Evolutionary conservation across 64 coral and sea anemone species (phyloP).

Genomic region (Cladopsammia gracilis): DNA sequence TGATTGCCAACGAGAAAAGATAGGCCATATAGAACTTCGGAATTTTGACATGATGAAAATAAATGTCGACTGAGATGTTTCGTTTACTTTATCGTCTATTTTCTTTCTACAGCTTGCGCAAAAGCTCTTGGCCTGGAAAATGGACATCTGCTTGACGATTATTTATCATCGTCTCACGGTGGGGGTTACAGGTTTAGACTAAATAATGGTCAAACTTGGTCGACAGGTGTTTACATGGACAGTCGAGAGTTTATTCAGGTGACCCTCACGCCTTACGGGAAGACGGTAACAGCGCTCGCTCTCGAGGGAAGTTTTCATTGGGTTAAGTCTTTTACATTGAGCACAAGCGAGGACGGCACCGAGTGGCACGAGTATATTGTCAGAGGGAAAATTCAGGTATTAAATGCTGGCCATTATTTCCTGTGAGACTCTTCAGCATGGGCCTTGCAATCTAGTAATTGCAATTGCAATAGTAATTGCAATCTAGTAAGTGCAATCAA

Average conservation of each 20-base stretch:
- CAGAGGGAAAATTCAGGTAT: background rate
- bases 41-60: no score
- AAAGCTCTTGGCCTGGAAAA: slow-evolving; percentile 3
- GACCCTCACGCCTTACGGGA: background rate
- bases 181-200: background rate
- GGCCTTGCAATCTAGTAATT: no score
- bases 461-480: no score
- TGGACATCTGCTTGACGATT: background rate
- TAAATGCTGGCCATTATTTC: background rate
- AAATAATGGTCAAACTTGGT: background rate
- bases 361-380: background rate
- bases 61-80: no score
- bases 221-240: background rate
- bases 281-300: background rate
- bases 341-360: background rate
- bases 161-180: background rate
- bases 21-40: no score
- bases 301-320: background rate
- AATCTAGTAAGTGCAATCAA: no score
- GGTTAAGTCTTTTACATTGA: background rate
- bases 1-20: no score
- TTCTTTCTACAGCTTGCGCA: background rate
- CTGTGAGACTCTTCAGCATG: background rate
- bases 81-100: no score
- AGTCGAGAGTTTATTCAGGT: background rate